Percentiles rank a stretch among this genome's conserved stretches.
Conservation (phyloP, 2,888 invertebrate species). For the Ephialtes manifestator region DNA sequence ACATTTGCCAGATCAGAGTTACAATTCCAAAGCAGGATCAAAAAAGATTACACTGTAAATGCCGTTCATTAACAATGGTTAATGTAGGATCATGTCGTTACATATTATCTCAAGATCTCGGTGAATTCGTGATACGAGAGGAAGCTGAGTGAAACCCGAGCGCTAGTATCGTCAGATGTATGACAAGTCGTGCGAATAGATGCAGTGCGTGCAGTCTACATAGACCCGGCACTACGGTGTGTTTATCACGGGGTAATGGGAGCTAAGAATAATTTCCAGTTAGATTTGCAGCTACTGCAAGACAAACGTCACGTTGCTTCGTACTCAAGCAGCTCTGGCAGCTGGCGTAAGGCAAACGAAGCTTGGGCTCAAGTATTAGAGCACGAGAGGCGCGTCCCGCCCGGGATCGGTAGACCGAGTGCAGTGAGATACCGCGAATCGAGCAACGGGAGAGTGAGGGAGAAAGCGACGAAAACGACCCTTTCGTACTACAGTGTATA, state of each 20-base stretch:
- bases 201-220: background rate
- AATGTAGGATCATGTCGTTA: background rate
- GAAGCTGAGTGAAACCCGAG: constrained; percentile 2
- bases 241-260: constrained; percentile 70
- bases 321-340: constrained; percentile 56
- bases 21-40: background rate
- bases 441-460: constrained; percentile 17
- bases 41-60: background rate
- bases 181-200: constrained; percentile 26
- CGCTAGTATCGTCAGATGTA: background rate
- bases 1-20: background rate
- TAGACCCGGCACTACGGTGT: constrained; percentile 24
- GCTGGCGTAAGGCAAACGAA: constrained; percentile 45
- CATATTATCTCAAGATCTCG: background rate
- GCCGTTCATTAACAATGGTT: background rate
- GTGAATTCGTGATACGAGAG: constrained; percentile 2
- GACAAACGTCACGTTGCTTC: constrained; percentile 56
- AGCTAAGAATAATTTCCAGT: constrained; percentile 73
- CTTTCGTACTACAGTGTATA: constrained; percentile 12
- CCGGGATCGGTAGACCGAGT: constrained; percentile 46
- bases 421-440: constrained; percentile 43
- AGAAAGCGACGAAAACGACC: constrained; percentile 15
- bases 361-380: constrained; percentile 43
- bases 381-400: constrained; percentile 10
- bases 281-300: constrained; percentile 59